A percentile compares a stretch with the other conserved stretches of the same genome.
phyloP scores from a whole-genome alignment of 1,140 invertebrate species.

The Leptinotarsa lineolata region DNA sequence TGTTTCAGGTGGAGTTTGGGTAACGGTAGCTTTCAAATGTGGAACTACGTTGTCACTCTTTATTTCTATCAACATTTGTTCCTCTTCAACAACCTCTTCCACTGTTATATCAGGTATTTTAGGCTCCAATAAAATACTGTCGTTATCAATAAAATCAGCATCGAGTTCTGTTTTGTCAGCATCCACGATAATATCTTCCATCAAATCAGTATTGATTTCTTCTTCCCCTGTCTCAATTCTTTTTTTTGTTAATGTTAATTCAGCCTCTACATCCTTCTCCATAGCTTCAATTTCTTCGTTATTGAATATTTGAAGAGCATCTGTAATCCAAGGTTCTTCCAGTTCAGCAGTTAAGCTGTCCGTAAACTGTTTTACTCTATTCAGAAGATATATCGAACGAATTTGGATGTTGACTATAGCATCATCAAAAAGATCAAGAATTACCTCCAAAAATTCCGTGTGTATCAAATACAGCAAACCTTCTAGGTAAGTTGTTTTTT shows the following conservation, averaged over 20 bases:
- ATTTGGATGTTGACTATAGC: constrained; percentile 38
- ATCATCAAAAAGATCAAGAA: constrained; percentile 35
- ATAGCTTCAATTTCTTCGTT: constrained; percentile 31
- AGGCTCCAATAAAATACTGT: neutral
- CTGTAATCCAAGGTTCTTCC: constrained; percentile 36
- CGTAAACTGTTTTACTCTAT: constrained; percentile 35
- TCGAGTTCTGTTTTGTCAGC: neutral
- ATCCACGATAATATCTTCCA: constrained; percentile 14
- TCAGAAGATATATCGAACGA: constrained; percentile 33
- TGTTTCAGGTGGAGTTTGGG: no score
- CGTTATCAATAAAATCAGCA: neutral
- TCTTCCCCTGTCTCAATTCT: constrained; percentile 28
- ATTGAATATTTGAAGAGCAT: constrained; percentile 23
- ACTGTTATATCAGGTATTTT: constrained; percentile 8
- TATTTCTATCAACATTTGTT: neutral
- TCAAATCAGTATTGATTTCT: constrained; percentile 34
- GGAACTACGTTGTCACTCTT: neutral
- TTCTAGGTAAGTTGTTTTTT: constrained; percentile 37
- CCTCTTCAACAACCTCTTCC: neutral
- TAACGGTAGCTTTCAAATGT: no score
- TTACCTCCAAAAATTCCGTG: constrained; percentile 39
- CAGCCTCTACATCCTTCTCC: constrained; percentile 28
- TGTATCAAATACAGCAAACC: constrained; percentile 39
- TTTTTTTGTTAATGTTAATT: constrained; percentile 26
- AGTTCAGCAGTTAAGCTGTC: constrained; percentile 33